Conservation (phyloP, 2,797 vertebrate genomes). For the Manis pentadactyla region DNA sequence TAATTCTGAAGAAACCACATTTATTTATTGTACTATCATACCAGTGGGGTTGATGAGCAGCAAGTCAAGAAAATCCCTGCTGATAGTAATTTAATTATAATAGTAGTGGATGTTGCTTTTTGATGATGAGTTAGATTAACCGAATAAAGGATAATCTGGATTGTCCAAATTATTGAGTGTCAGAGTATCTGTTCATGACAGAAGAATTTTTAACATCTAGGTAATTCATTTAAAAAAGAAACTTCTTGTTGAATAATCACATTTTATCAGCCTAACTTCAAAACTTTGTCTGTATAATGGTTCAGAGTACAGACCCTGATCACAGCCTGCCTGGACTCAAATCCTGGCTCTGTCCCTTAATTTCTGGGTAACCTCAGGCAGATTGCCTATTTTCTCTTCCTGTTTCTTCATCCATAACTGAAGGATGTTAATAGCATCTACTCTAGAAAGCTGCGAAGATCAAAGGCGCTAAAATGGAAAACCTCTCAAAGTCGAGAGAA, state of each 20-base stretch:
- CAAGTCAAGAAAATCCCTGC: background rate
- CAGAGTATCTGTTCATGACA: conserved; percentile 24
- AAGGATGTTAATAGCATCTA: background rate
- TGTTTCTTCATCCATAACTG: background rate
- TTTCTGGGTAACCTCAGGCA: background rate
- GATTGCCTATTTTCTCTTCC: background rate
- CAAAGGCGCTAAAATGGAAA: background rate
- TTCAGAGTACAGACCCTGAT: background rate
- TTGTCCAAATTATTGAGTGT: background rate
- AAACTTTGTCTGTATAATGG: background rate
- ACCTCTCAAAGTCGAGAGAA: background rate
- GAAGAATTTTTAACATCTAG: conserved; percentile 3
- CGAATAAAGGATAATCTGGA: background rate
- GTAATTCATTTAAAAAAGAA: background rate
- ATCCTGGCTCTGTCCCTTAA: background rate
- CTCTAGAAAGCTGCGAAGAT: background rate
- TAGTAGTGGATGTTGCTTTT: background rate
- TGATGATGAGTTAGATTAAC: background rate
- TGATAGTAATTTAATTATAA: conserved; percentile 42
- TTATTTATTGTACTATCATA: background rate
- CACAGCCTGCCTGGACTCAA: background rate
- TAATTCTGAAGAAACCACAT: conserved; percentile 44
- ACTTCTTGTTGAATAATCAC: background rate
- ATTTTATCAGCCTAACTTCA: background rate
- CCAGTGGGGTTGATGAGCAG: background rate